These are phyloP conservation scores for Sarcophaga bullata DNA, from an alignment of 1,140 invertebrate genomes.

Conservation along the genomic window DNA sequence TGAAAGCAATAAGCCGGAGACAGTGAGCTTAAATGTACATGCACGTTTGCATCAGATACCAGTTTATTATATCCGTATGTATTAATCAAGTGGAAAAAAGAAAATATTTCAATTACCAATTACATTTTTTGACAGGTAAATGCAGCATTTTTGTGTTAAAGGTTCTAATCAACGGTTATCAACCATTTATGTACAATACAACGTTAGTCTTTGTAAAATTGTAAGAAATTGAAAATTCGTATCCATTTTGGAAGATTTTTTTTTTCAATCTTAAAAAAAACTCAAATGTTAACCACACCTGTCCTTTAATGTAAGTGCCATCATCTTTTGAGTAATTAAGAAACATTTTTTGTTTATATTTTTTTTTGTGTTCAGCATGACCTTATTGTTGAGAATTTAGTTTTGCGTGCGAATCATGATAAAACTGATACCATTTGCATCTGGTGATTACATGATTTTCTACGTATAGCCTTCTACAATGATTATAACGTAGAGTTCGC, in stretches of 20 bases:
- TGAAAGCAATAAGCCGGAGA: conserved; percentile 46
- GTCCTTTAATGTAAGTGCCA: conserved; percentile 27
- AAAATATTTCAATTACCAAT: too few relatives aligned
- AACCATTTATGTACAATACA: conserved; percentile 10
- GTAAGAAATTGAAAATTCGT: background rate
- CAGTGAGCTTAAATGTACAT: conserved; percentile 25
- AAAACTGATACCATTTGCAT: background rate
- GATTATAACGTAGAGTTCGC: background rate
- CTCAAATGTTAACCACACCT: conserved; percentile 32
- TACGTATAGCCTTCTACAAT: background rate
- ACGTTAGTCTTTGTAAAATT: background rate
- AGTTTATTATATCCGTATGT: conserved; percentile 45
- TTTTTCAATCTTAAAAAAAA: background rate
- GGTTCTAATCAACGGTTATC: conserved; percentile 16
- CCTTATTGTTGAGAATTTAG: background rate
- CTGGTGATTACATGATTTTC: background rate
- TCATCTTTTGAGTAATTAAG: too few relatives aligned
- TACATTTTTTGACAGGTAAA: background rate
- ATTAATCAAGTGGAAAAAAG: background rate
- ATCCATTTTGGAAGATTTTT: conserved; percentile 12
- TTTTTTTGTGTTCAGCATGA: background rate
- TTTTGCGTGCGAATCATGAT: background rate
- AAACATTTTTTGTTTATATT: too few relatives aligned
- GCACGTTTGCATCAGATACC: conserved; percentile 45
- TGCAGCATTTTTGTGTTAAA: background rate